Evolutionary conservation across 2,888 invertebrate genomes (phyloP).

Genomic region (Athetis lepigone): DNA sequence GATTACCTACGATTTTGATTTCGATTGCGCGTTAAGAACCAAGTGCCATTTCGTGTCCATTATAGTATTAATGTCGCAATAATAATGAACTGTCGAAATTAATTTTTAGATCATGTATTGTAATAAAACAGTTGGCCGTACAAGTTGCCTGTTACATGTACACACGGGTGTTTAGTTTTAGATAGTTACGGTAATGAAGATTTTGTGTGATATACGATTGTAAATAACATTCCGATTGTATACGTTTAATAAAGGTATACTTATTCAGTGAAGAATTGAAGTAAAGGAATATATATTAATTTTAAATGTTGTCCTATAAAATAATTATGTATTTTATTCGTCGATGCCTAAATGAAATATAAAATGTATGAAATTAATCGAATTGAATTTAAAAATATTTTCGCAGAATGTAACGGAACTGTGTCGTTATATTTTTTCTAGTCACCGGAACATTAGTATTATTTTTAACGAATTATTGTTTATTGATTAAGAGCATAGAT

Average conservation of each 20-base stretch:
- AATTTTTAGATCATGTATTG: slow-evolving; percentile 75
- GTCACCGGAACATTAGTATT: slow-evolving; percentile 59
- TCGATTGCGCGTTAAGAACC: slow-evolving; percentile 66
- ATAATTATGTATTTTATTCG: slow-evolving; percentile 60
- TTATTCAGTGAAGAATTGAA: slow-evolving; percentile 60
- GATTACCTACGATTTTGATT: slow-evolving; percentile 59
- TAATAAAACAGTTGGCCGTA: slow-evolving; percentile 66
- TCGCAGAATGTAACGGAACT: slow-evolving; percentile 38
- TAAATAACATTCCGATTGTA: slow-evolving; percentile 84
- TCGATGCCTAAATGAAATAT: slow-evolving; percentile 51
- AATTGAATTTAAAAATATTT: slow-evolving; percentile 50
- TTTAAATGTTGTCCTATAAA: slow-evolving; percentile 64
- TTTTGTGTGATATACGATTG: slow-evolving; percentile 81
- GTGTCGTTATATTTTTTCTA: slow-evolving; percentile 62
- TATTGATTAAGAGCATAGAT: slow-evolving; percentile 54
- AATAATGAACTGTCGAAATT: slow-evolving; percentile 74
- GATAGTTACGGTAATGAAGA: slow-evolving; percentile 68
- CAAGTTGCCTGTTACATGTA: slow-evolving; percentile 63
- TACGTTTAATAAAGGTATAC: slow-evolving; percentile 82
- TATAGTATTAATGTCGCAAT: slow-evolving; percentile 76
- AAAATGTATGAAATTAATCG: slow-evolving; percentile 62
- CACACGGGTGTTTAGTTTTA: slow-evolving; percentile 71
- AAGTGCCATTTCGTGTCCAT: slow-evolving; percentile 88
- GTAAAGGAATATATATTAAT: slow-evolving; percentile 51
- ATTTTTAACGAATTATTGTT: slow-evolving; percentile 55